Base-by-base conservation (phyloP, 2,113 vertebrate genomes). In the Rostratula benghalensis region DNA sequence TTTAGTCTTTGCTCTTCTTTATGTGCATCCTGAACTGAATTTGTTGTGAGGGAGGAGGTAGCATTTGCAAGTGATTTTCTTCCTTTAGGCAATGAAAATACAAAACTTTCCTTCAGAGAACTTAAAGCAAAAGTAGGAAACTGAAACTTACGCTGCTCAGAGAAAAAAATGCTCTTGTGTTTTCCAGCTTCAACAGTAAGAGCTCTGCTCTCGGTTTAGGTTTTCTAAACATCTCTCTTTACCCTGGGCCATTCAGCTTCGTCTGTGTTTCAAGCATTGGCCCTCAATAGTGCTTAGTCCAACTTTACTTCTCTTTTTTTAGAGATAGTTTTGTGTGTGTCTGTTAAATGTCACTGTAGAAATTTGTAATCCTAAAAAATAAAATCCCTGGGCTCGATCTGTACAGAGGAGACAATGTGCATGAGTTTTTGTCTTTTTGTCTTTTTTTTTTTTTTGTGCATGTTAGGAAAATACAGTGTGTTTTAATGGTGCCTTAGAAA, bases 401-500 rank as follows among this genome's bases (percentile, higher is more conserved):
- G 14, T 84, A 75, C 41, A 57, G 86, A 93, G 15, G 56, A 82
- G 50, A 46, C 43, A 30, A 25, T 37, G 88, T 95, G 60, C 10
- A 22, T 60, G 60, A 7, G 3, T 22, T 45, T 59, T 25, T 50
- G 24, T 67, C 10, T 54, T 27, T 24, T 74, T 19, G 7, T 28
- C 45, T 46, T 28, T 33, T 30, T 89, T 81, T 70, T 43, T 31
- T 5, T 57, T 89, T 92, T 90, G 39, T 43, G 13, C 13, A 6
- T 43, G 12, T 43, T 43, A 43, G 65, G 61, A 76, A 77, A 82
- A 67, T 65, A 23, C 35, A 30, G 24, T 51, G 15, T 61, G 25
- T 92, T 93, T 94, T 93, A 79, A 45, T 83, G 86, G 69, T 21
- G 45, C n/a, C 61, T 84, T 60, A 70, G 73, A 63, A 96, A 89